phyloP scores from a whole-genome alignment of 2,113 vertebrate species.

The Hymenochirus boettgeri region DNA sequence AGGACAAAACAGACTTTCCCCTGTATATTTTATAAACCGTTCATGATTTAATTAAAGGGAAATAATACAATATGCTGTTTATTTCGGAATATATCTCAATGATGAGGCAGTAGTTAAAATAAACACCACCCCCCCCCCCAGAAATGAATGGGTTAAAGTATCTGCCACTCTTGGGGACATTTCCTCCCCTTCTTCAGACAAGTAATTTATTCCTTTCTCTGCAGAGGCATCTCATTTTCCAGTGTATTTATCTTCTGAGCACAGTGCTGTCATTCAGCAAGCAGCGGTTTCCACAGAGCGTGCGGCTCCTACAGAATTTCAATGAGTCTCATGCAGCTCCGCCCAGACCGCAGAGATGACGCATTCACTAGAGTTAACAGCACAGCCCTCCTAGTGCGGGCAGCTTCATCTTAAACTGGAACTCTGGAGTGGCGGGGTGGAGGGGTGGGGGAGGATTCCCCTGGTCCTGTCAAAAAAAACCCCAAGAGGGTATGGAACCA shows the following conservation, averaged over 20 bases:
- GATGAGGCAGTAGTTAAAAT: too few species aligned
- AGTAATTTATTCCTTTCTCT: constrained; percentile 43
- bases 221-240: constrained; percentile 44
- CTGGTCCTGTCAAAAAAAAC: too few species aligned
- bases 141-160: constrained; percentile 34
- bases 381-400: constrained; percentile 13
- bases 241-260: constrained; percentile 43
- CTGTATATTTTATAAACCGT: too few species aligned
- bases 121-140: too few species aligned
- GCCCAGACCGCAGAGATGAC: constrained; percentile 40
- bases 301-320: constrained; percentile 36
- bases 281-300: constrained; percentile 37
- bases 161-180: constrained; percentile 37
- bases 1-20: too few species aligned
- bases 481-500: too few species aligned
- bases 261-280: constrained; percentile 41
- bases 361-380: constrained; percentile 16
- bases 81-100: too few species aligned
- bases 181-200: constrained; percentile 41
- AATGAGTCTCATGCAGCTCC: constrained; percentile 34
- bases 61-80: too few species aligned
- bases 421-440: neutral
- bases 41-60: too few species aligned
- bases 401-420: too few species aligned
- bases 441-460: constrained; percentile 8